Conservation (phyloP, 2,113 vertebrate genomes). For the Romanogobio albipinnatus region DNA sequence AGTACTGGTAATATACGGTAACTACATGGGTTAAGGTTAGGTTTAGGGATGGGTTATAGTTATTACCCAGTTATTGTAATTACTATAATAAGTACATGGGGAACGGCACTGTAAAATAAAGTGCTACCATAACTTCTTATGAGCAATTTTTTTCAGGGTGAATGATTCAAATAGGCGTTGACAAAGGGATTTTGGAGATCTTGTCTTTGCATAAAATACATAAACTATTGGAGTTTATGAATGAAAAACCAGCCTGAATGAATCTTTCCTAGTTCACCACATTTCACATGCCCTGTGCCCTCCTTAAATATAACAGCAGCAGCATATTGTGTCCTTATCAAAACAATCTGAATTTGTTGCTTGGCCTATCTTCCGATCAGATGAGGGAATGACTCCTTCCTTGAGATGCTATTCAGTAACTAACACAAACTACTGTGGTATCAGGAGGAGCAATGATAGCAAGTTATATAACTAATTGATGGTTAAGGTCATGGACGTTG, state of each 20-base stretch:
- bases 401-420: not conserved
- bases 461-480: not conserved
- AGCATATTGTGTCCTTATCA: not conserved
- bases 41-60: too few species aligned
- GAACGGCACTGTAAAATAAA: too few species aligned
- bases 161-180: constrained; percentile 10
- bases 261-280: not conserved
- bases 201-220: not conserved
- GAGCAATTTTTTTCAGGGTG: not conserved
- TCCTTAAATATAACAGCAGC: not conserved
- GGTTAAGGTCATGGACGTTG: not conserved
- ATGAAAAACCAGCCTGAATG: not conserved
- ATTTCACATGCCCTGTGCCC: not conserved
- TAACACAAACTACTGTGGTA: not conserved
- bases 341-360: not conserved
- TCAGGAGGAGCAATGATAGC: not conserved
- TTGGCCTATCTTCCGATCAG: not conserved
- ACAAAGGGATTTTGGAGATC: not conserved
- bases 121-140: not conserved
- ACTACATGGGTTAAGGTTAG: too few species aligned
- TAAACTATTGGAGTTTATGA: not conserved
- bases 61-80: too few species aligned
- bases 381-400: not conserved
- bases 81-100: too few species aligned
- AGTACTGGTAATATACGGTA: too few species aligned